phyloP scores from a whole-genome alignment of 2,113 vertebrate species.

The Marmota monax region DNA sequence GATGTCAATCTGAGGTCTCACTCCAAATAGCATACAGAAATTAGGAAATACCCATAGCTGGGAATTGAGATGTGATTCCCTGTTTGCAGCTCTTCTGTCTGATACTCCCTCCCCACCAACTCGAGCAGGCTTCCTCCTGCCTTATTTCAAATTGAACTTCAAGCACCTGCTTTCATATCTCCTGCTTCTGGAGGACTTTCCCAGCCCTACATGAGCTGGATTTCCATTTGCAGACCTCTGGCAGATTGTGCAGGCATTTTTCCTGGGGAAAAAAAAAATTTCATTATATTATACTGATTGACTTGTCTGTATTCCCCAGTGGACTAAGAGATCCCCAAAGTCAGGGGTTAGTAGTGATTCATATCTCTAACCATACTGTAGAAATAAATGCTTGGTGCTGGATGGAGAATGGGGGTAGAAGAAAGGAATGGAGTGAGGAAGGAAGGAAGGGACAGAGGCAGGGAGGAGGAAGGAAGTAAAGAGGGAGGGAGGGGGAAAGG shows the following conservation, averaged over 20 bases:
- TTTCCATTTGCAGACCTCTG: neutral
- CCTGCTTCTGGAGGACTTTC: neutral
- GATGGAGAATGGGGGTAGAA: neutral
- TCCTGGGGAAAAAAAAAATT: neutral
- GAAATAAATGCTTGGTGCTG: neutral
- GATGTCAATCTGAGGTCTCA: neutral
- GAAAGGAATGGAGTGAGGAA: neutral
- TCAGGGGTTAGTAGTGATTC: neutral
- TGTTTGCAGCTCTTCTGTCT: neutral
- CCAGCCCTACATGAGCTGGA: neutral
- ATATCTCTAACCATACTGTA: neutral
- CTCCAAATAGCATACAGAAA: neutral
- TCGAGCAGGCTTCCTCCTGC: neutral
- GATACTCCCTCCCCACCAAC: neutral
- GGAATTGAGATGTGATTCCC: neutral
- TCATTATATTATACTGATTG: neutral
- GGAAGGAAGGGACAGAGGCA: fast-evolving
- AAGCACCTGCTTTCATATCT: neutral
- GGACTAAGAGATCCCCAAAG: neutral
- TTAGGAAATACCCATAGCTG: neutral
- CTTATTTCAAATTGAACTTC: neutral
- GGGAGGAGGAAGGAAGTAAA: no score
- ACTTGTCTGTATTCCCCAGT: neutral
- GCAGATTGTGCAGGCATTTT: neutral
- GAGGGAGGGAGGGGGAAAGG: no score